Evolutionary conservation across 2,888 invertebrate species (phyloP), one percentile per base, ranked within the genome.

Genomic region (Pogonocherus hispidulus): DNA sequence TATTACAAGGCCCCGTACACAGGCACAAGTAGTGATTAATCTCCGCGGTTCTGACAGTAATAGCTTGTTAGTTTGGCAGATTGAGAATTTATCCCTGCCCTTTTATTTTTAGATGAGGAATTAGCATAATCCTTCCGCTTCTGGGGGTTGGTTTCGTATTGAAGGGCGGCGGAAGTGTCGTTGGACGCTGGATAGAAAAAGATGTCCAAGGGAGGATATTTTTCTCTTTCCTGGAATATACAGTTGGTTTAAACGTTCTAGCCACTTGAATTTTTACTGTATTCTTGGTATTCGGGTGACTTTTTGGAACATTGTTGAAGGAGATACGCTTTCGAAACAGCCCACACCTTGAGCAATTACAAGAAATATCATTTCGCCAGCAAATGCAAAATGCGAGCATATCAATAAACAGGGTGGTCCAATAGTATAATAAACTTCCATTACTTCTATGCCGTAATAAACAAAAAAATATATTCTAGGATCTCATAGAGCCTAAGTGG

Each of bases 51-150:
- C 16, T 47, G 59, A 59, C 59, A 35, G 47, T 59, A 59, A 59
- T 59, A 59, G 59, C 59, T 59, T 59, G 59, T 59, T 59, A 59
- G 59, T 59, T 59, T 59, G 59, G 59, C 59, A 32, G 46, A 59
- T 59, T 47, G 59, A 59, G 47, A 32, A 59, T 59, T 59, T 59
- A 59, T 59, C 47, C 19, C 18, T 8, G 8, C 9, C 9, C 44
- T 20, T 59, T 47, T 44, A 47, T 59, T 59, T 59, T 47, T 47
- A 59, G 47, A 47, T 35, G 41, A 32, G 32, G 47, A 59, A 59
- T 52, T 52, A 52, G 52, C 52, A 52, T 52, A 32, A 52, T 52
- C 32, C 32, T 49, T 49, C 20, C 20, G 9, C 16, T 32, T 18
- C 41, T n/a, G 11, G 4, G 41, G 14, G 16, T n/a, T 41, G 41